phyloP scores from a whole-genome alignment of 2,113 vertebrate species.

The Hippocampus guttulatus region DNA sequence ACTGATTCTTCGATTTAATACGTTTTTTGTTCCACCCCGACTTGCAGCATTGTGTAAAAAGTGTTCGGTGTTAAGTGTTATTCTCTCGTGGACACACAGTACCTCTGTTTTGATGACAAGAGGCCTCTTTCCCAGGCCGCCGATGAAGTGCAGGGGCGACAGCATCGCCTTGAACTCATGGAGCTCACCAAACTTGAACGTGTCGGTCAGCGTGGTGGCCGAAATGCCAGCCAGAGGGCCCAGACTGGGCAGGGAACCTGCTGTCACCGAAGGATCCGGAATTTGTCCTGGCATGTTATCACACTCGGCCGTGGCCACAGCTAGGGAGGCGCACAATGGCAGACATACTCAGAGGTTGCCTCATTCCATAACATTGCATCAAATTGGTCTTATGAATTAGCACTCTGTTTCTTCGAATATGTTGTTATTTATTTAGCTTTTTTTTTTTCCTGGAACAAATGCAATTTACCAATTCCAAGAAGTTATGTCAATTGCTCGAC shows the following conservation, averaged over 20 bases:
- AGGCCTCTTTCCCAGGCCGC: slow-evolving; percentile 85
- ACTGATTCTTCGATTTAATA: too few relatives aligned
- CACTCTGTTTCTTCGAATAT: slow-evolving; percentile 34
- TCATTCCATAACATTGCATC: slow-evolving; percentile 13
- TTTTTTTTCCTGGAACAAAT: not conserved
- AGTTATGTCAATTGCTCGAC: slow-evolving; percentile 14
- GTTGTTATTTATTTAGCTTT: slow-evolving; percentile 33
- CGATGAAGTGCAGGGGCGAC: slow-evolving; percentile 88
- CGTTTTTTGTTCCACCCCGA: too few relatives aligned
- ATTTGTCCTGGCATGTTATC: slow-evolving; percentile 97
- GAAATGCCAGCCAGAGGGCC: slow-evolving; percentile 86
- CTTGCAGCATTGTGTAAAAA: too few relatives aligned
- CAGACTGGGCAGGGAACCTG: slow-evolving; percentile 86
- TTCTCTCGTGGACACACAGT: not conserved
- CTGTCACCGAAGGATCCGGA: slow-evolving; percentile 88
- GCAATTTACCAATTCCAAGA: slow-evolving; percentile 10
- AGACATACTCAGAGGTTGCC: slow-evolving; percentile 28
- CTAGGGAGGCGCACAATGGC: slow-evolving; percentile 46
- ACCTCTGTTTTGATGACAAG: slow-evolving; percentile 90
- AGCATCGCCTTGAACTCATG: slow-evolving; percentile 88
- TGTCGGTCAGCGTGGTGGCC: slow-evolving; percentile 84
- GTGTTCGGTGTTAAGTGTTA: not conserved
- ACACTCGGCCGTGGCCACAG: slow-evolving; percentile 70
- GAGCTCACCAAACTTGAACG: slow-evolving; percentile 85
- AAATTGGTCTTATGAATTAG: slow-evolving; percentile 33